Evolutionary conservation across 2,797 vertebrate genomes (phyloP), one percentile per base, ranked within the genome.

Genomic region (Serranus cabrilla): DNA sequence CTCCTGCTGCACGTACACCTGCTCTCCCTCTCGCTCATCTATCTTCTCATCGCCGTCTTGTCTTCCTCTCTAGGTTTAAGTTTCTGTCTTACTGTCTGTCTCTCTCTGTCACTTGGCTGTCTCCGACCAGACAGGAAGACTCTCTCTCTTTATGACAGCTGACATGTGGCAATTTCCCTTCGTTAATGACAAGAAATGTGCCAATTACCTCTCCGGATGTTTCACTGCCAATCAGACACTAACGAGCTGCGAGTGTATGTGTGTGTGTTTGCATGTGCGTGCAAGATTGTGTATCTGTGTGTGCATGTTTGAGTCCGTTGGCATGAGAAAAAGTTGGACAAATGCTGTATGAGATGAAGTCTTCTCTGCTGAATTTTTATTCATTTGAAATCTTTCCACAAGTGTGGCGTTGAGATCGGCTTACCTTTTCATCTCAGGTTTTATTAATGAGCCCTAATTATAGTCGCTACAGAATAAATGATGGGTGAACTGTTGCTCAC

Each of bases 181-280:
- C 78, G 90, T 96, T 98, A 97, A 96, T 97, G 96, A 96, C 96
- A 94, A 96, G 95, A 97, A 97, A 97, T 96, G 93, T 94, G 95
- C 94, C 96, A 96, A 97, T 99, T 98, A 97, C 96, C 94, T 92
- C 95, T 95, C 94, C 91, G 94, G 93, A 96, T 96, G 95, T 97
- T 95, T 94, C 51, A 56, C 93, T 96, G 96, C 95, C 96, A 96
- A 95, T 97, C 96, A 96, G 94, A 31, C 77, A 81, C 95, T 97
- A 97, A 97, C 94, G 94, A 96, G 95, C 93, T 87, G 89, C 82
- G 80, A 91, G 91, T 89, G 91, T 91, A 92, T 95, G 70, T 68
- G 92, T 88, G 89, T 93, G 91, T 95, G 90, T 95, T 89, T 92
- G 89, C 34, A 34, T 93, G 90, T 82, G 14, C 23, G 8, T 27